Conservation (phyloP, 2,113 vertebrate genomes). For the Talpa occidentalis region DNA sequence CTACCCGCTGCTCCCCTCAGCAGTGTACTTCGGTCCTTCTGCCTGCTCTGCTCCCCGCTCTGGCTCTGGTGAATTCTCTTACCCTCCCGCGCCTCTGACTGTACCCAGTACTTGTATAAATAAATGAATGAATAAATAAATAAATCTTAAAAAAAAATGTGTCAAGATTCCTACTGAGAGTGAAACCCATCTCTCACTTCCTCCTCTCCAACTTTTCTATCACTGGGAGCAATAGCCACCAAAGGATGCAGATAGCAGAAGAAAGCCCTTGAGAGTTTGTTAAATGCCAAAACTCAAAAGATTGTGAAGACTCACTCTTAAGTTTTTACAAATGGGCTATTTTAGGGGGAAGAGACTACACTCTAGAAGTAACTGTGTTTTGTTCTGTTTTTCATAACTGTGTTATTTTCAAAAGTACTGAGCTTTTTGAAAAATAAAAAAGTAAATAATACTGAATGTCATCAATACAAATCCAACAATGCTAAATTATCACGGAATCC, state of each 20-base stretch:
- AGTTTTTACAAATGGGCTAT: neutral
- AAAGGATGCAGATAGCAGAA: neutral
- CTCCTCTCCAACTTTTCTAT: neutral
- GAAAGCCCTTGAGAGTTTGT: neutral
- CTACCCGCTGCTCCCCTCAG: no score
- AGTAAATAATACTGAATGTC: neutral
- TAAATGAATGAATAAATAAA: no score
- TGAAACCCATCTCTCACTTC: neutral
- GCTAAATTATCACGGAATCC: neutral
- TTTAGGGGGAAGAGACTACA: neutral
- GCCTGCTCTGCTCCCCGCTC: no score
- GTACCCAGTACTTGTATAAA: no score
- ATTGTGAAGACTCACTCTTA: neutral
- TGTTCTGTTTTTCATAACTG: constrained; percentile 25
- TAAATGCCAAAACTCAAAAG: neutral
- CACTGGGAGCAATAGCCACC: neutral
- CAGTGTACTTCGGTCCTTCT: no score
- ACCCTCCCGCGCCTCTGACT: no score
- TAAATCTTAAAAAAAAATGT: no score
- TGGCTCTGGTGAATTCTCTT: no score
- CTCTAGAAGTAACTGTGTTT: neutral
- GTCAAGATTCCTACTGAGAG: neutral
- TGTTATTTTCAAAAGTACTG: constrained; percentile 29
- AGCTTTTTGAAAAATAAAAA: constrained; percentile 53
- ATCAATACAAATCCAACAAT: neutral